Evolutionary conservation across 2,888 invertebrate species (phyloP).

Genomic region (Cataglyphis livida): DNA sequence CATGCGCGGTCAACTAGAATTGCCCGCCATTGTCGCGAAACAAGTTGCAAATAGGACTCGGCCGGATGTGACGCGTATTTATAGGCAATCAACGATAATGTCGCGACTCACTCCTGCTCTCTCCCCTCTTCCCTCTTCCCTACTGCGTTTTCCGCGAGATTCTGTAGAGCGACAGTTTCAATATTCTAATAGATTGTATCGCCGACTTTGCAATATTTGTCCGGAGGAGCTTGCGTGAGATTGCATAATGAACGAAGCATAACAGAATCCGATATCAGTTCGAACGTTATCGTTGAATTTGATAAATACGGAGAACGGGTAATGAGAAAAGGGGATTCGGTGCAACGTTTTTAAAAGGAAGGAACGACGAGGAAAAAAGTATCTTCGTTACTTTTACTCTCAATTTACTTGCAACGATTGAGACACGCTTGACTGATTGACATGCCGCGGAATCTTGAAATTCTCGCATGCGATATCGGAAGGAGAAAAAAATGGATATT

Average conservation of each 20-base stretch:
- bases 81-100: slow-evolving; percentile 56
- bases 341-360: not conserved
- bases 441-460: not conserved
- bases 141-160: not conserved
- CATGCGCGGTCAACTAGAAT: slow-evolving; percentile 53
- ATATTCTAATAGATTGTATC: slow-evolving; percentile 61
- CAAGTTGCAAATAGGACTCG: slow-evolving; percentile 64
- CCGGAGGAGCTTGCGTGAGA: slow-evolving; percentile 32
- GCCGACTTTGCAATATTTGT: slow-evolving; percentile 60
- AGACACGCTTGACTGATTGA: not conserved
- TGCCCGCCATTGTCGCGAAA: slow-evolving; percentile 61
- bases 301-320: slow-evolving; percentile 1
- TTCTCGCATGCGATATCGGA: not conserved
- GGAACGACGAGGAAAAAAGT: not conserved
- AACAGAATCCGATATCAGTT: slow-evolving; percentile 36
- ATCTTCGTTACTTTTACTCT: not conserved
- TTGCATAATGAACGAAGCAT: slow-evolving; percentile 54
- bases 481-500: not conserved
- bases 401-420: not conserved
- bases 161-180: slow-evolving; percentile 31
- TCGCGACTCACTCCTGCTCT: slow-evolving; percentile 17
- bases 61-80: slow-evolving; percentile 48
- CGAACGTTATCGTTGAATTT: not conserved
- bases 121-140: not conserved
- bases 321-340: not conserved